Base-by-base conservation (phyloP, 2,113 vertebrate species). In the Bucco capensis region DNA sequence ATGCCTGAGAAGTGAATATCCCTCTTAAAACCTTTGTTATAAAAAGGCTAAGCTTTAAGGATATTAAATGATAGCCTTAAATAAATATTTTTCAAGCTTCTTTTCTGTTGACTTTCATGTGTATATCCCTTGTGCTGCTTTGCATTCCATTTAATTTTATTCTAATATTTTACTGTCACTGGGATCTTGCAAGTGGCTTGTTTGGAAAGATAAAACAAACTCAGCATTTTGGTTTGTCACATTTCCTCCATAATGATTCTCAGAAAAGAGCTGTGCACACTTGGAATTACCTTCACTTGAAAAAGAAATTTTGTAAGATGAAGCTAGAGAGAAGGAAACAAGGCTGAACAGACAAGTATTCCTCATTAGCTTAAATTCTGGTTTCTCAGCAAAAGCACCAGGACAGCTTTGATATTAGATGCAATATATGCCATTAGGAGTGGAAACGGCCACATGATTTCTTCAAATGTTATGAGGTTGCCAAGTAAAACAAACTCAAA, bases 51-150 rank as follows among this genome's bases (percentile, higher is more conserved):
- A 91, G 89, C 94, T 97, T 97, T 97, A 96, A 95, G 92, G 95
- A 91, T 95, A 96, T 97, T 85, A 88, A 96, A 94, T 81, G 51
- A 90, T 92, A 97, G 88, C 92, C 89, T 96, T 93, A 97, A 98
- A 98, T 98, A 98, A 98, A 97, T 92, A n/a, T 90, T 92, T 94
- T 88, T 96, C 96, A 97, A 96, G 94, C 96, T 97, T 97, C 96
- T 95, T 95, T 94, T 81, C 60, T 73, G 74, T 85, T 82, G 90
- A 87, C 50, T 92, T 91, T 93, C 77, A 71, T 96, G 54, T 73
- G 40, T 89, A 56, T 65, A 56, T 50, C 24, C 18, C 3, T 8
- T 61, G 35, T 85, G 69, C n/a, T 46, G 84, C 57, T 80, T 83
- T 38, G 49, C 31, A 50, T 23, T 58, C 33, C 23, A 49, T 66